Base-by-base conservation (phyloP, 2,888 invertebrate species). In the Apodemia mormo region DNA sequence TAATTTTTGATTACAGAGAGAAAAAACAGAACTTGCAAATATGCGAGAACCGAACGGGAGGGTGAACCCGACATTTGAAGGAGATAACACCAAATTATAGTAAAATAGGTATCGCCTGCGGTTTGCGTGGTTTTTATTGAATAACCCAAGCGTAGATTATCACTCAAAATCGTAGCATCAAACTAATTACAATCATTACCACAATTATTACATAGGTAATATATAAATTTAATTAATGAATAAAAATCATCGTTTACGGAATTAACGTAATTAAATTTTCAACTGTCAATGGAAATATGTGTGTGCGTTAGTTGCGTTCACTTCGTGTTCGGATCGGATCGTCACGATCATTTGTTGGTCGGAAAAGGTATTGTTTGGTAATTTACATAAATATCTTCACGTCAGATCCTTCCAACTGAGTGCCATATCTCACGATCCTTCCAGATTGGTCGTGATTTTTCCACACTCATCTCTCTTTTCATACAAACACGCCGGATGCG, bases 41-140 rank as follows among this genome's bases (percentile, higher is more conserved):
- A 80, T 87, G 83, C 74, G 80, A n/a, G 84, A 86, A 40, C 65
- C 87, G 12, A 85, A 83, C 58, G 90, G 90, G 45, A 77, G 77
- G 2, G 70, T 76, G 9, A 91, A 91, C 77, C 83, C 82, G 33
- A 77, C 86, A 2, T 90, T 86, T 73, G 88, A 87, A 77, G 81
- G 74, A 12, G 89, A 90, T 66, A 71, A 69, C 56, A 73, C 72
- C 0, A 67, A 54, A 8, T 70, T 70, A 49, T 70, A 65, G 33
- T 49, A 30, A 66, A 67, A 69, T n/a, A 2, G 10, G 54, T 45
- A 49, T 8, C 9, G 3, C 56, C 29, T 8, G 22, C 61, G 40
- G 40, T 14, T 56, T 29, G 56, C 22, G 29, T 58, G 45, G 3
- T 45, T 29, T 43, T 40, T 58, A 10, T 9, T 10, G 29, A 45